These are phyloP conservation scores for Cyprinella venusta DNA, from an alignment of 2,797 vertebrate genomes.

Conservation along the genomic window DNA sequence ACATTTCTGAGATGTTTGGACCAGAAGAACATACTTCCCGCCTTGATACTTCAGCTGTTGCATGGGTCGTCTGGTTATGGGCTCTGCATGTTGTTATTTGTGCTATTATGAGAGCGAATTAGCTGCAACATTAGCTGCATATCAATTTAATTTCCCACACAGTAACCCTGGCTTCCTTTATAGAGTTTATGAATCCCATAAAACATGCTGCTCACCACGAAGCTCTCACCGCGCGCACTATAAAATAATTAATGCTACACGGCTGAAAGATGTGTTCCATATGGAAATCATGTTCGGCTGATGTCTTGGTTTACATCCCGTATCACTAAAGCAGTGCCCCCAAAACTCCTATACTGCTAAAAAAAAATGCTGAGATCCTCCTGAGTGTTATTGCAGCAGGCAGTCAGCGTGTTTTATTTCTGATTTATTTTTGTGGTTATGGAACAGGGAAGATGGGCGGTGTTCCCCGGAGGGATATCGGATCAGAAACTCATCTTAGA, in stretches of 20 bases:
- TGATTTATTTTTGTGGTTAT: conserved; percentile 53
- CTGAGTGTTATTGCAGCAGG: conserved; percentile 53
- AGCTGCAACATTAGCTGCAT: conserved; percentile 40
- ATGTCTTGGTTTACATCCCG: conserved; percentile 30
- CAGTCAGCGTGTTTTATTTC: conserved; percentile 47
- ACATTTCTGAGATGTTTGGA: conserved; percentile 80
- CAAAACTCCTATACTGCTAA: conserved; percentile 10
- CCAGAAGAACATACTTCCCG: conserved; percentile 75
- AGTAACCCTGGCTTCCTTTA: conserved; percentile 22
- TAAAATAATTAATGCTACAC: conserved; percentile 56
- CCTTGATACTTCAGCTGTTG: conserved; percentile 62
- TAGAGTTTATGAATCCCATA: conserved; percentile 48
- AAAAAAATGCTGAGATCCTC: conserved; percentile 51
- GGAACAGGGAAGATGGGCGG: conserved; percentile 9
- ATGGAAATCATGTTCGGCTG: conserved; percentile 41
- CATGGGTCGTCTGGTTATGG: neutral
- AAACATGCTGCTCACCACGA: conserved; percentile 31
- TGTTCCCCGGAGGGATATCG: conserved; percentile 14
- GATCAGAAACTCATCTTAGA: neutral
- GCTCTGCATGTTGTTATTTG: neutral
- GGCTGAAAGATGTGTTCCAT: conserved; percentile 34
- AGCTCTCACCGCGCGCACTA: conserved; percentile 39
- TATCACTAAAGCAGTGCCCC: conserved; percentile 17
- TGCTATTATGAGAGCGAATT: conserved; percentile 20
- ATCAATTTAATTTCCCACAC: conserved; percentile 53